phyloP scores from a whole-genome alignment of 2,888 invertebrate species.

The Lymantria monacha region DNA sequence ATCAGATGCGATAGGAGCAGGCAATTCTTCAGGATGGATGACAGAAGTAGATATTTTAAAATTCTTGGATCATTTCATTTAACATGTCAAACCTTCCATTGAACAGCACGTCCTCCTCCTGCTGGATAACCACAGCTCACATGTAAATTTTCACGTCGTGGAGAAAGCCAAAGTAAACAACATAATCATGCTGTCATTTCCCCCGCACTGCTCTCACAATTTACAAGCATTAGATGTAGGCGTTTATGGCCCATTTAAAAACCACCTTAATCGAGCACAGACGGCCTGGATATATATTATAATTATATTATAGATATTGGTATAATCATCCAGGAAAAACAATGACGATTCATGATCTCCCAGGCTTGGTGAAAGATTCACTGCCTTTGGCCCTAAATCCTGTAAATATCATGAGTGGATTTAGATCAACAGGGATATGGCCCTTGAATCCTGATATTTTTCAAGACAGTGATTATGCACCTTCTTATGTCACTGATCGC shows the following conservation, averaged over 20 bases:
- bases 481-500: no score
- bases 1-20: constrained; percentile 2
- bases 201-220: no score
- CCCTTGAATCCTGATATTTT: no score
- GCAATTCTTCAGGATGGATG: constrained; percentile 9
- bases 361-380: no score
- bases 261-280: constrained; percentile 9
- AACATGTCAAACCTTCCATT: background rate
- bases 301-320: no score
- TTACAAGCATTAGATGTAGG: constrained; percentile 12
- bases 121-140: constrained; percentile 11
- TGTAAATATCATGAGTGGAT: no score
- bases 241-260: constrained; percentile 11
- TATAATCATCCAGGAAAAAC: no score
- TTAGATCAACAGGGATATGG: no score
- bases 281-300: constrained; percentile 14
- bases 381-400: no score
- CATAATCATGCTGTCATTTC: constrained; percentile 6
- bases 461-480: no score
- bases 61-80: constrained; percentile 8
- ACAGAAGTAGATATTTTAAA: constrained; percentile 8
- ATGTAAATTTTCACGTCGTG: background rate
- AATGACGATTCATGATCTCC: no score
- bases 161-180: no score
- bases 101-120: constrained; percentile 7